Evolutionary conservation across 2,888 invertebrate species (phyloP), one percentile per base, ranked within the genome.

Genomic region (Hanleya hanleyi): DNA sequence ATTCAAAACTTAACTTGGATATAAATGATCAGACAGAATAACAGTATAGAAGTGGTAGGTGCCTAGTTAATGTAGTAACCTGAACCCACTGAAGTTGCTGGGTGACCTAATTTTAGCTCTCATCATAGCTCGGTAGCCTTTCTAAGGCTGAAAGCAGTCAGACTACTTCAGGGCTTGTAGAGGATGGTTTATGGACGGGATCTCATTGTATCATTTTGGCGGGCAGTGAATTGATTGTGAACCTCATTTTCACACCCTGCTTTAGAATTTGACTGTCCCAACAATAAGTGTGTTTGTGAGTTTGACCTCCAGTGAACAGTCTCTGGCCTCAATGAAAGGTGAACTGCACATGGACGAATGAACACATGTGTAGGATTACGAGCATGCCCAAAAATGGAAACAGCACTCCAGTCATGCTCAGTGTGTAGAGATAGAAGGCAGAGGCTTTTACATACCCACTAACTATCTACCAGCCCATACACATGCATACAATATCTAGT

Each of bases 351-450:
- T 57, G 57, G 38, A 29, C 69, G 51, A 67, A 71, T 51, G 51
- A 71, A 50, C 71, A 71, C 71, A 66, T 38, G 65, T 41, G 37
- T 66, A 65, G 51, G 50, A 18, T 38, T 71, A 71, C 67, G 29
- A 67, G 47, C 73, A 82, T 83, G 81, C 80, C 84, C 83, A 84
- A 84, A 83, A 82, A 83, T 81, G 84, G 83, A 78, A 74, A 76
- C 73, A 74, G 70, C 74, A 57, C 57, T 57, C n/a, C n/a, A n/a
- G n/a, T n/a, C 64, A 29, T 50, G 33, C 51, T 36, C 37, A 62
- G 62, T 41, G 41, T 69, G 29, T n/a, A 18, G 67, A 33, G 33
- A 35, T 9, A 22, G 12, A 22, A 26, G 26, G 61, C 26, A 26
- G 33, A 18, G 26, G 5, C 12, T 29, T 26, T 5, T n/a, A 18